A percentile compares a stretch with the other conserved stretches of the same genome.
These are phyloP conservation scores for Branchinecta lynchi DNA, from an alignment of 1,140 invertebrate genomes.

Conservation along the genomic window DNA sequence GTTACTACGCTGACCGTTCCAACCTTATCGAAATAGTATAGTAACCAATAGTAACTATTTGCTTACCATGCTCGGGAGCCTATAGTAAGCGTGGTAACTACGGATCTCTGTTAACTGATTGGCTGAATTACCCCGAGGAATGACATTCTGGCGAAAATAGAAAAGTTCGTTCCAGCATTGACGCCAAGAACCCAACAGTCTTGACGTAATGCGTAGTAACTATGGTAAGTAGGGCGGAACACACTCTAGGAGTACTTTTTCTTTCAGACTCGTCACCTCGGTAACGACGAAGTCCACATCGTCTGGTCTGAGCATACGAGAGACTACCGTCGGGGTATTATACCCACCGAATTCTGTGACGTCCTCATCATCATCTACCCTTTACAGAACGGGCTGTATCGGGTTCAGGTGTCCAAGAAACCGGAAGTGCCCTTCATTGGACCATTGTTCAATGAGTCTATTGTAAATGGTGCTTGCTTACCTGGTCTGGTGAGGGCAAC, in stretches of 20 bases:
- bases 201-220: no score
- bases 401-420: conserved; percentile 68
- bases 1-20: no score
- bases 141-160: no score
- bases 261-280: conserved; percentile 73
- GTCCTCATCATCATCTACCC: conserved; percentile 96
- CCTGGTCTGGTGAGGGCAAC: conserved; percentile 78
- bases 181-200: no score
- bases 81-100: no score
- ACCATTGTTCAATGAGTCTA: conserved; percentile 84
- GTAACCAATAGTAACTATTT: no score
- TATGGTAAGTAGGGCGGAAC: no score
- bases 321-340: conserved; percentile 88
- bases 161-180: no score
- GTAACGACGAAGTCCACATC: conserved; percentile 98
- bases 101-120: no score
- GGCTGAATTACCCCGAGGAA: no score
- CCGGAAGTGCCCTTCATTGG: conserved; percentile 86
- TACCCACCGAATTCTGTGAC: conserved; percentile 98
- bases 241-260: conserved; percentile 22
- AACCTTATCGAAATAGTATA: no score
- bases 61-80: no score
- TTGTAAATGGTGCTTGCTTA: conserved; percentile 64
- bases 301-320: conserved; percentile 96
- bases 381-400: conserved; percentile 56